Percentiles rank a stretch among this genome's conserved stretches.
Evolutionary conservation across 1,140 invertebrate genomes (phyloP).

Genomic region (Drosophila kurseongensis): DNA sequence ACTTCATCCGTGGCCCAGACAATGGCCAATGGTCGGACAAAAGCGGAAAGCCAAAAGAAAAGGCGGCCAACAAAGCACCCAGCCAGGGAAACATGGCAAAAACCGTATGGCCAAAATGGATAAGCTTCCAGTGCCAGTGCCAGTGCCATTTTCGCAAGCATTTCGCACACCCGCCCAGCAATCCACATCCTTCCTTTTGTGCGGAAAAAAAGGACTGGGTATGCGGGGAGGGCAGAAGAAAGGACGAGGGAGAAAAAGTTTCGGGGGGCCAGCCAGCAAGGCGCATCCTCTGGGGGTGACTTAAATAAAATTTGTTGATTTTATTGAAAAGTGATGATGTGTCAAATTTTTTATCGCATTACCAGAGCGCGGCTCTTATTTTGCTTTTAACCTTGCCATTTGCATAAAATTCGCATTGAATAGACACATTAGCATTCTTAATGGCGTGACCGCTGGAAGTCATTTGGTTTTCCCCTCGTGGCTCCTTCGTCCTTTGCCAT

Average conservation of each 20-base stretch:
- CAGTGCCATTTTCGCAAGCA: constrained; percentile 48
- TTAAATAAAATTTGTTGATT: constrained; percentile 83
- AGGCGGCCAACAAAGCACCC: constrained; percentile 52
- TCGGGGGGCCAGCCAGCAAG: constrained; percentile 41
- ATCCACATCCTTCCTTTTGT: constrained; percentile 55
- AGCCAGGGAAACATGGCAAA: constrained; percentile 33
- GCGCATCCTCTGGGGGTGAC: constrained; percentile 73
- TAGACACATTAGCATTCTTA: constrained; percentile 82
- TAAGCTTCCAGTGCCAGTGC: constrained; percentile 59
- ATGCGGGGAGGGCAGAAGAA: neutral
- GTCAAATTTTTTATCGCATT: constrained; percentile 83
- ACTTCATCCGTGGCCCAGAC: constrained; percentile 50
- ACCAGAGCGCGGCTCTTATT: constrained; percentile 72
- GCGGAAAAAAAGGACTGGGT: constrained; percentile 10
- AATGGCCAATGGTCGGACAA: constrained; percentile 60
- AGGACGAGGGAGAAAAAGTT: constrained; percentile 43
- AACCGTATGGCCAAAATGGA: constrained; percentile 80
- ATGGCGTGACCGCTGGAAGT: constrained; percentile 69
- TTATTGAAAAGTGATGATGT: constrained; percentile 83
- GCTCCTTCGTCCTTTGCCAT: constrained; percentile 22
- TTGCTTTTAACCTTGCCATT: constrained; percentile 81
- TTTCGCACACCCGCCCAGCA: constrained; percentile 30
- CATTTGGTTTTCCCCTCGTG: constrained; percentile 36
- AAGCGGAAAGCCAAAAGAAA: constrained; percentile 64
- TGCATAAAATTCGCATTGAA: constrained; percentile 81